phyloP scores from a whole-genome alignment of 2,797 vertebrate species.

The Phataginus tetradactyla region DNA sequence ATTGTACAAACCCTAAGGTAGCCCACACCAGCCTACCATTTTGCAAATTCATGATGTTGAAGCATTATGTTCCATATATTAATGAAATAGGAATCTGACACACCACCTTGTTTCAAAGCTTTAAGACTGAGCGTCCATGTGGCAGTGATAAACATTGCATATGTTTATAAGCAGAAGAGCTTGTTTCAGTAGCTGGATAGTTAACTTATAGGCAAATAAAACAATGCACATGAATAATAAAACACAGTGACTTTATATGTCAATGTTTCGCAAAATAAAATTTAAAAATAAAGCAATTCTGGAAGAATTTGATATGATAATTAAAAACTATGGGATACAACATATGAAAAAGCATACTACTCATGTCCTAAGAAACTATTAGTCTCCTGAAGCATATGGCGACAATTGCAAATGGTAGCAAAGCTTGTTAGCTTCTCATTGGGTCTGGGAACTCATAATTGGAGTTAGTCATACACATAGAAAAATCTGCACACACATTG shows the following conservation, averaged over 20 bases:
- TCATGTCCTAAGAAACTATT: background rate
- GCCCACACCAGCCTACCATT: background rate
- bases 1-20: background rate
- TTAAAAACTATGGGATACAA: background rate
- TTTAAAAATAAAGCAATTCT: background rate
- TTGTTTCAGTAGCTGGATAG: background rate
- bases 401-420: background rate
- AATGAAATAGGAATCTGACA: constrained; percentile 3
- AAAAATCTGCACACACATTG: background rate
- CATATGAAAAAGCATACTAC: background rate
- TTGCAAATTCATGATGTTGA: background rate
- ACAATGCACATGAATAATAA: background rate
- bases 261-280: background rate
- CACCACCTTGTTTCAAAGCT: background rate
- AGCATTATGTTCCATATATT: background rate
- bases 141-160: background rate
- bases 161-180: background rate
- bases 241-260: background rate
- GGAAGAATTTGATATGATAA: background rate
- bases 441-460: background rate
- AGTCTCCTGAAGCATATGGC: background rate
- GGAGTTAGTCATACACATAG: background rate
- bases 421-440: background rate
- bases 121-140: background rate
- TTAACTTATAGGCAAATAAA: background rate